Percentiles rank a stretch among this genome's conserved stretches.
Evolutionary conservation across 2,797 vertebrate species (phyloP).

Genomic region (Chloroceryle inda): DNA sequence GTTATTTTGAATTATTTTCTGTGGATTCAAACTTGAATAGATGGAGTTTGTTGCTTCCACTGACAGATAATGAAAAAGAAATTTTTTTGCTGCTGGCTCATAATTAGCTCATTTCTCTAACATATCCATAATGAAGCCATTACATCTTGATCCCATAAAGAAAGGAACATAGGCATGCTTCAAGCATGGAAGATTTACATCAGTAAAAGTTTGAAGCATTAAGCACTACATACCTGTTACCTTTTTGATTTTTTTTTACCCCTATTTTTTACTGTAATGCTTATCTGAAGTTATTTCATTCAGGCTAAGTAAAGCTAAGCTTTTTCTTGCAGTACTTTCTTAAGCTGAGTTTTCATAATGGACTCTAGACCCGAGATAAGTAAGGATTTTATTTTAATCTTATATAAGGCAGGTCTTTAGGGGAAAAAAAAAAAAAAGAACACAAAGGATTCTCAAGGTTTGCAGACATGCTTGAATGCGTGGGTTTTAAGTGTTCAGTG

Average conservation of each 20-base stretch:
- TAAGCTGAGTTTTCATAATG: neutral
- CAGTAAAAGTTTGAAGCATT: neutral
- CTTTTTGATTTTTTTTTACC: rapidly evolving
- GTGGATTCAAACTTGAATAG: neutral
- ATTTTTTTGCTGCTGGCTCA: neutral
- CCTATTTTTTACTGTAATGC: neutral
- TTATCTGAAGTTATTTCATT: neutral
- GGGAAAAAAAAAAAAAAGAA: neutral
- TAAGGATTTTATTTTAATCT: neutral
- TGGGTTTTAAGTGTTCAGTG: neutral
- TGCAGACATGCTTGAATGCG: neutral
- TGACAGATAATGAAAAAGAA: neutral
- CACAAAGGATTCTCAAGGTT: neutral
- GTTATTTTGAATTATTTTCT: neutral
- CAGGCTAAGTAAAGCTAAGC: neutral
- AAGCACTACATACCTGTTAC: neutral
- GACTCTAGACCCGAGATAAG: neutral
- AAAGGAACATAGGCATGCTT: neutral
- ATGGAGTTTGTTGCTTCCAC: neutral
- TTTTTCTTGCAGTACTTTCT: neutral
- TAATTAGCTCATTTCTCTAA: neutral
- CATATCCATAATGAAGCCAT: neutral
- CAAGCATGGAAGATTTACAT: neutral
- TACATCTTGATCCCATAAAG: neutral
- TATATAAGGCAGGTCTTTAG: neutral